Percentiles rank a stretch among this genome's conserved stretches.
Evolutionary conservation across 1,140 invertebrate species (phyloP).

Genomic region (Zaprionus kolodkinae): DNA sequence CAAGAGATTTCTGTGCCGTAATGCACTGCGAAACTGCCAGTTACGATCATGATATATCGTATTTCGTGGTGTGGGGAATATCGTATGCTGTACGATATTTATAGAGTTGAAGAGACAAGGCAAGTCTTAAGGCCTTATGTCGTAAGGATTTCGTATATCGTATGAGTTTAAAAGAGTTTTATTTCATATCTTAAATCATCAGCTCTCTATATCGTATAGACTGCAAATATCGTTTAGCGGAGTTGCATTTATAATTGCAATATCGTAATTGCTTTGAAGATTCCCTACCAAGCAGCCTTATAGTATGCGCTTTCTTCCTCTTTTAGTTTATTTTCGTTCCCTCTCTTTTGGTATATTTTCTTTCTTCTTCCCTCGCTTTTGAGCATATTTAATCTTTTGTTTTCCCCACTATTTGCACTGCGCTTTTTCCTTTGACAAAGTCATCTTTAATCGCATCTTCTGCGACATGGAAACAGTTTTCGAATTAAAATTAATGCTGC

Average conservation of each 20-base stretch:
- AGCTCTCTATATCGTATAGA: neutral
- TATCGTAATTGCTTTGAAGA: neutral
- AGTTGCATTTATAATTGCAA: neutral
- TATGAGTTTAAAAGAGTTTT: neutral
- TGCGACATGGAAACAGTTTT: constrained; percentile 16
- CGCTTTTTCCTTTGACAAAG: constrained; percentile 11
- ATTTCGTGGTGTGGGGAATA: neutral
- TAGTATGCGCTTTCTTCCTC: too few relatives aligned
- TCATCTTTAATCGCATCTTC: constrained; percentile 17
- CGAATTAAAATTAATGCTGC: constrained; percentile 16
- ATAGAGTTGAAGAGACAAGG: neutral
- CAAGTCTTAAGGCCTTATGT: neutral
- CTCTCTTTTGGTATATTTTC: neutral
- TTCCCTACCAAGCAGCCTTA: too few relatives aligned
- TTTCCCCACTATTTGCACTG: neutral
- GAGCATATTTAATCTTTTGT: neutral
- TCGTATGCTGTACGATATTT: neutral
- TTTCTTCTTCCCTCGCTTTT: neutral
- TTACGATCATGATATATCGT: constrained; percentile 1
- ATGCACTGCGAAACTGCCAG: constrained; percentile 9
- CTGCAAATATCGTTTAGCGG: neutral
- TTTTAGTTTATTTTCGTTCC: too few relatives aligned
- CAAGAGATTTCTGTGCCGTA: constrained; percentile 18
- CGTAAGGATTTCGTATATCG: neutral
- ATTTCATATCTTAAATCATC: neutral